A percentile compares a stretch with the other conserved stretches of the same genome.
Evolutionary conservation across 2,888 invertebrate species (phyloP).

Genomic region (Nemurella pictetii): DNA sequence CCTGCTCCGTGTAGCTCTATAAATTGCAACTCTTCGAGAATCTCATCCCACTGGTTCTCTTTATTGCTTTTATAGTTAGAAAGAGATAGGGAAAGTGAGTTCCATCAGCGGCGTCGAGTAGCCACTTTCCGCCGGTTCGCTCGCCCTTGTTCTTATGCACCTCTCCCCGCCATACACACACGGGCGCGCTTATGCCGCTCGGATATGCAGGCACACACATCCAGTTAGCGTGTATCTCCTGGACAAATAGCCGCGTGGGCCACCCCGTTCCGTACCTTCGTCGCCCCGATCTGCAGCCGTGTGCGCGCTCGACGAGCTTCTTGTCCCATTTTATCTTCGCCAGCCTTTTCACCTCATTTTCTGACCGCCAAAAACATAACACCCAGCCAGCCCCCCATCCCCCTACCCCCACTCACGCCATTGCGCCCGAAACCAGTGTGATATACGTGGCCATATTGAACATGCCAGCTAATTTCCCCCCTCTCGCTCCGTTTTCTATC

Average conservation of each 20-base stretch:
- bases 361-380: conserved; percentile 16
- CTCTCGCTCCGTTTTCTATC: conserved; percentile 15
- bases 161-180: too few relatives aligned
- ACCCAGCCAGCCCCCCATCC: background rate
- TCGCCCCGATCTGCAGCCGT: background rate
- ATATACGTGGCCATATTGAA: conserved; percentile 39
- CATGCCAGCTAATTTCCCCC: conserved; percentile 36
- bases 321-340: conserved; percentile 31
- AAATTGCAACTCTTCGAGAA: conserved; percentile 49
- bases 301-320: conserved; percentile 19
- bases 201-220: conserved; percentile 36
- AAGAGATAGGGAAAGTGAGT: conserved; percentile 34
- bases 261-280: background rate
- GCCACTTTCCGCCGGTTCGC: conserved; percentile 28
- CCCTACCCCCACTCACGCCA: conserved; percentile 12
- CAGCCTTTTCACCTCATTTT: conserved; percentile 31
- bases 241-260: conserved; percentile 13
- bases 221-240: conserved; percentile 26
- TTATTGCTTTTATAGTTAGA: conserved; percentile 48
- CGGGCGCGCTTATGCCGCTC: conserved; percentile 25
- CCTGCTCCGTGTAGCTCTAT: conserved; percentile 52
- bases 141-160: conserved; percentile 10
- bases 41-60: conserved; percentile 48
- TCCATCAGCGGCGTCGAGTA: conserved; percentile 33
- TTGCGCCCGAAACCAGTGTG: conserved; percentile 19